Conservation (phyloP, 2,113 vertebrate species). For the Lichenostomus cassidix region DNA sequence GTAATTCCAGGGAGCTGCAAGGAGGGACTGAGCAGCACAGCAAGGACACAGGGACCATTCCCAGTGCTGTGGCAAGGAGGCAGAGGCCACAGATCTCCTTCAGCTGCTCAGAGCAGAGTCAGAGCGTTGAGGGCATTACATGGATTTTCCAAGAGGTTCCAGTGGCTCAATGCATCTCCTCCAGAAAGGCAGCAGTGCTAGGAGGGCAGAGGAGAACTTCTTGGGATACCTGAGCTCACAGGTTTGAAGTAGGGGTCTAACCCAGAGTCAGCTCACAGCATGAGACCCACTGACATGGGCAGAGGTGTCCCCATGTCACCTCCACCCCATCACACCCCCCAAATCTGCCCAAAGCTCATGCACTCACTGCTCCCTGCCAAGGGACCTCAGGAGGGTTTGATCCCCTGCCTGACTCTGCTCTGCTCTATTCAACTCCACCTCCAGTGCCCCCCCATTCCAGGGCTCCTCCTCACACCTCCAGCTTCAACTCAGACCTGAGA, state of each 20-base stretch:
- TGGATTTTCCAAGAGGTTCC: not conserved
- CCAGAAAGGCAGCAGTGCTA: not conserved
- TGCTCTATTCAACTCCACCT: not conserved
- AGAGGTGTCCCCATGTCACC: not conserved
- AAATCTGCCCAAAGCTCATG: not conserved
- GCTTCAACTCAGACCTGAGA: not conserved
- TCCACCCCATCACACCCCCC: not conserved
- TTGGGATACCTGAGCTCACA: not conserved
- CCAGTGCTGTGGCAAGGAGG: not conserved
- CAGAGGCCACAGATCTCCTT: not conserved
- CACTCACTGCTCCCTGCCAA: not conserved
- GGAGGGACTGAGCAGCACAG: not conserved
- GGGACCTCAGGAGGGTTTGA: not conserved
- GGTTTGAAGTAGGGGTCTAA: not conserved
- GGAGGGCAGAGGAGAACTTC: not conserved
- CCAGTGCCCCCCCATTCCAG: not conserved
- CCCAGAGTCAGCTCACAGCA: not conserved
- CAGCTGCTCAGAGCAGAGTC: not conserved
- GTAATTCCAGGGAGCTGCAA: not conserved
- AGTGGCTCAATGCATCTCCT: not conserved
- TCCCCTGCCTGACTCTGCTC: not conserved
- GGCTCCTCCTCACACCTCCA: not conserved
- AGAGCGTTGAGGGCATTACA: not conserved
- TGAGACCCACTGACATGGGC: not conserved
- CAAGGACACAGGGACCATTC: rapidly evolving